Percentiles rank a stretch among this genome's conserved stretches.
phyloP scores from a whole-genome alignment of 2,888 invertebrate species.

The Onthophagus sagittarius region DNA sequence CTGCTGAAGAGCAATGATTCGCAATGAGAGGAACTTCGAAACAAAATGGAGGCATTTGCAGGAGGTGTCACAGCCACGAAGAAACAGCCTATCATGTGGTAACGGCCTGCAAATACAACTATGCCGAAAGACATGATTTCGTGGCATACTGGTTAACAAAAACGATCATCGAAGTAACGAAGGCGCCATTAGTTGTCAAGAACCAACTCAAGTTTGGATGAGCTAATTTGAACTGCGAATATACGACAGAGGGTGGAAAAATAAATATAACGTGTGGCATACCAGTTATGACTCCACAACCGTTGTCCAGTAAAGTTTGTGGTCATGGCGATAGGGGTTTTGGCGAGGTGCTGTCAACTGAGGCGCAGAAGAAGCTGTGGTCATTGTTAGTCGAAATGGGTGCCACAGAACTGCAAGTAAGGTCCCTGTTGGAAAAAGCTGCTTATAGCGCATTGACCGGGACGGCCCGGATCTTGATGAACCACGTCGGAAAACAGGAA shows the following conservation, averaged over 20 bases:
- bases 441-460: background rate
- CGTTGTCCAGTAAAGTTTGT: too few relatives aligned
- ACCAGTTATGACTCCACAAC: background rate
- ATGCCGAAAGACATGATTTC: slow-evolving; percentile 27
- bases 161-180: slow-evolving; percentile 1
- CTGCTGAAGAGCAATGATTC: slow-evolving; percentile 29
- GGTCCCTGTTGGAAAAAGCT: background rate
- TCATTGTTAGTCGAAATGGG: background rate
- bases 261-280: background rate
- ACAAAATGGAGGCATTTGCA: slow-evolving; percentile 16
- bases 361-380: background rate
- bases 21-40: slow-evolving; percentile 17
- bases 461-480: background rate
- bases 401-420: background rate
- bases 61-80: slow-evolving; percentile 19
- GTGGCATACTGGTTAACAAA: slow-evolving; percentile 27
- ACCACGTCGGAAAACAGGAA: background rate
- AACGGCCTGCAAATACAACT: slow-evolving; percentile 25
- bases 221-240: background rate
- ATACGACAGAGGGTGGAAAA: background rate
- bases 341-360: background rate
- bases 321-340: background rate
- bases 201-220: too few relatives aligned
- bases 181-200: background rate
- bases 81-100: slow-evolving; percentile 31